Conservation (phyloP, 2,888 invertebrate genomes). For the Melanotus villosus region DNA sequence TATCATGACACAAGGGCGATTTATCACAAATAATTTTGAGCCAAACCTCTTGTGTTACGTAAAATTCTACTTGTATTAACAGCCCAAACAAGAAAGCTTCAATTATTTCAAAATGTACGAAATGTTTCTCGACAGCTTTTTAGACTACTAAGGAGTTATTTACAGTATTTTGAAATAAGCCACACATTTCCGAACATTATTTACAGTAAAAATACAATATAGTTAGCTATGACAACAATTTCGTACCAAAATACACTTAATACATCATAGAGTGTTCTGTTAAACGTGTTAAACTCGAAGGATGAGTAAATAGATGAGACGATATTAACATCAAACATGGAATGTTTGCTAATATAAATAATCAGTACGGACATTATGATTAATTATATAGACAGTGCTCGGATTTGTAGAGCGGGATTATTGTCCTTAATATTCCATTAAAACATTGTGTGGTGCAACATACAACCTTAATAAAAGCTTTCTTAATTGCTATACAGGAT, state of each 20-base stretch:
- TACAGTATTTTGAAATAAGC: no score
- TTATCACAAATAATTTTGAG: no score
- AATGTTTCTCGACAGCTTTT: no score
- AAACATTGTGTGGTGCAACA: not conserved
- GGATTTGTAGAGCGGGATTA: not conserved
- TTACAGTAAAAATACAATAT: not conserved
- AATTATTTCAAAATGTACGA: no score
- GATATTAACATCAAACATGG: constrained; percentile 14
- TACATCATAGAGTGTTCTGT: not conserved
- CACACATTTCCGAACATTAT: not conserved
- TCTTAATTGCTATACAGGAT: not conserved
- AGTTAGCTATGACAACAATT: not conserved
- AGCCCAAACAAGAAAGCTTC: no score
- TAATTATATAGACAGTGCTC: not conserved
- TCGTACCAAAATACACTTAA: constrained; percentile 29
- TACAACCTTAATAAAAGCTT: not conserved
- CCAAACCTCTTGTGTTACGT: no score
- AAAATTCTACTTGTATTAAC: no score
- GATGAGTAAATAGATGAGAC: not conserved
- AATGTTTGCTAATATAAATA: constrained; percentile 12
- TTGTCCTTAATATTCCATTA: constrained; percentile 6
- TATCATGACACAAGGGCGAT: no score
- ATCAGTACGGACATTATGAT: not conserved
- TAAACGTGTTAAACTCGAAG: constrained; percentile 3
- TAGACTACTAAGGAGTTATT: no score